phyloP scores from a whole-genome alignment of 1,140 invertebrate genomes.

The Catajapyx aquilonaris region DNA sequence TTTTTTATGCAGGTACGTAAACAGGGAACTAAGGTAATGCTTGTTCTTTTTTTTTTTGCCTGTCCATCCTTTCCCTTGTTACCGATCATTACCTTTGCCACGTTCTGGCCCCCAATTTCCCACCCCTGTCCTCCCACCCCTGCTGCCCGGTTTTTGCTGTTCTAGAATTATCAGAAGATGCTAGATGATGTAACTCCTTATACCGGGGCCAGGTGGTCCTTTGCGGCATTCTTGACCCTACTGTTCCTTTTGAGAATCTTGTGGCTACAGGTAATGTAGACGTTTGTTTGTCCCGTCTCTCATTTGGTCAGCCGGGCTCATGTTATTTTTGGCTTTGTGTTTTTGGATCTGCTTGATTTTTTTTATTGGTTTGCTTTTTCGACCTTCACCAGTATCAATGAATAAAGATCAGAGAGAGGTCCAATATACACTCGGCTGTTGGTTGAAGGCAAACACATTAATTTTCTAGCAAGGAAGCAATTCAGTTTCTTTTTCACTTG shows the following conservation, averaged over 20 bases:
- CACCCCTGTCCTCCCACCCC: not conserved
- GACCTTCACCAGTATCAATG: constrained; percentile 3
- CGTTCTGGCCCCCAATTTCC: not conserved
- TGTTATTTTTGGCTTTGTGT: too few relatives aligned
- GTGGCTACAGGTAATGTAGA: constrained; percentile 23
- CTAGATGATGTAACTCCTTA: constrained; percentile 32
- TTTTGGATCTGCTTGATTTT: too few relatives aligned
- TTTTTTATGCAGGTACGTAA: constrained; percentile 16
- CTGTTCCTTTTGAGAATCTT: constrained; percentile 23
- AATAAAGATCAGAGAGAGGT: too few relatives aligned
- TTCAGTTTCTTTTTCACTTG: too few relatives aligned
- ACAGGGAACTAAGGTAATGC: not conserved
- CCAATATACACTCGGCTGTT: too few relatives aligned
- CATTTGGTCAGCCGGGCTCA: too few relatives aligned
- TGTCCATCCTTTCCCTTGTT: constrained; percentile 5
- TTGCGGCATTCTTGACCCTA: constrained; percentile 21
- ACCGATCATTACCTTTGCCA: not conserved
- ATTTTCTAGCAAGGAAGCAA: too few relatives aligned
- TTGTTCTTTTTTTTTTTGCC: constrained; percentile 6
- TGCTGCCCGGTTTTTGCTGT: constrained; percentile 6
- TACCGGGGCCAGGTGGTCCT: constrained; percentile 25
- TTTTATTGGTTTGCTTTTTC: constrained; percentile 1
- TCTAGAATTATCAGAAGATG: constrained; percentile 27
- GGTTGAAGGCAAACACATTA: too few relatives aligned
- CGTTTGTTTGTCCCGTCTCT: too few relatives aligned